These are phyloP conservation scores for Oikopleura dioica DNA, from an alignment of 23 tunicate genomes.

Conservation along the genomic window DNA sequence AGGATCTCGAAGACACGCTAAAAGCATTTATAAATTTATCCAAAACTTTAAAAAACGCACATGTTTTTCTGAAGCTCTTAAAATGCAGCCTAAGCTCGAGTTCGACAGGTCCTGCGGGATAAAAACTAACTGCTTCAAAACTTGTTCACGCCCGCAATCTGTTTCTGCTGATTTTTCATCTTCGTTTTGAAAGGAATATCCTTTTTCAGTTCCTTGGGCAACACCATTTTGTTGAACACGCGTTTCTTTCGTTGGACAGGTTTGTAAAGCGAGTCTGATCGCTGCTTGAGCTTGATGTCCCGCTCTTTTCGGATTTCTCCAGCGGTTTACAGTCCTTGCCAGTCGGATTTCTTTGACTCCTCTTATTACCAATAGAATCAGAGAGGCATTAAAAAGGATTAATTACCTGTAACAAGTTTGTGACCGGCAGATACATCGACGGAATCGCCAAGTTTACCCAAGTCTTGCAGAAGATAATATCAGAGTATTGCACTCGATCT, in stretches of 20 bases:
- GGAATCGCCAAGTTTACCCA: constrained; percentile 52
- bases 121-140: too few relatives aligned
- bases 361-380: too few relatives aligned
- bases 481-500: constrained; percentile 44
- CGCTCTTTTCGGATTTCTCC: constrained; percentile 50
- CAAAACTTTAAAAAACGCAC: too few relatives aligned
- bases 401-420: constrained; percentile 53
- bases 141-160: too few relatives aligned
- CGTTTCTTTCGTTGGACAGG: constrained; percentile 20
- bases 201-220: constrained; percentile 34
- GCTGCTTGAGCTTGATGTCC: constrained; percentile 21
- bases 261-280: constrained; percentile 54
- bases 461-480: constrained; percentile 66
- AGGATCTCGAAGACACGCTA: too few relatives aligned
- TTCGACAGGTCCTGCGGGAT: too few relatives aligned
- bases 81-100: too few relatives aligned
- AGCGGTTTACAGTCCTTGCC: constrained; percentile 58
- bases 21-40: too few relatives aligned
- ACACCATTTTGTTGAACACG: constrained; percentile 18
- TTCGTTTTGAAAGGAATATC: constrained; percentile 52
- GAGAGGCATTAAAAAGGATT: too few relatives aligned
- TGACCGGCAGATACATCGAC: constrained; percentile 22
- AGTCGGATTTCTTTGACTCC: constrained; percentile 21
- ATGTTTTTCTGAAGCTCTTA: too few relatives aligned
- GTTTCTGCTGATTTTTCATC: constrained; percentile 23